A percentile compares a stretch with the other conserved stretches of the same genome.
Evolutionary conservation across 2,797 vertebrate species (phyloP).

Genomic region (Phrynocephalus guinanensis): DNA sequence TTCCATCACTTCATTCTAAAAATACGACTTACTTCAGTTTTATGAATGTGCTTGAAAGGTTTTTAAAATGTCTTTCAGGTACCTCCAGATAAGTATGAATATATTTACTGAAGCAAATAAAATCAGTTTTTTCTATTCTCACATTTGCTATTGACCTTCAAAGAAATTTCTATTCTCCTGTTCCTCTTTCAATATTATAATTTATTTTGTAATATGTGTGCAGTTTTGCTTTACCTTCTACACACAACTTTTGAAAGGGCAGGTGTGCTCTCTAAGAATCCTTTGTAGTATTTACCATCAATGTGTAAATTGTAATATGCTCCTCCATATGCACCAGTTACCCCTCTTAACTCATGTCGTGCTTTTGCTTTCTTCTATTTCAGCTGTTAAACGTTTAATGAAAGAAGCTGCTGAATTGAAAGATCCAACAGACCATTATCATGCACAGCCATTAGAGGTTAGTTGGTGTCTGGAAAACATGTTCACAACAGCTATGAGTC

Average conservation of each 20-base stretch:
- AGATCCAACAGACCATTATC: slow-evolving; percentile 97
- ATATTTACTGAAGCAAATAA: slow-evolving; percentile 39
- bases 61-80: slow-evolving; percentile 32
- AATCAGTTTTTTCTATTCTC: slow-evolving; percentile 30
- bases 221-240: background rate
- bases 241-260: background rate
- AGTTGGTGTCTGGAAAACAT: slow-evolving; percentile 56
- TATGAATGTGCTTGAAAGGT: slow-evolving; percentile 10
- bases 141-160: slow-evolving; percentile 12
- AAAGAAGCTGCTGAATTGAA: slow-evolving; percentile 96
- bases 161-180: background rate
- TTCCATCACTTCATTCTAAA: background rate
- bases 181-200: background rate
- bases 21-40: background rate
- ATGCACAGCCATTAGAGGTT: slow-evolving; percentile 97
- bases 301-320: background rate
- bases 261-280: background rate
- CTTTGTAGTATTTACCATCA: background rate
- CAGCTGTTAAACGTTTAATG: slow-evolving; percentile 98
- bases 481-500: background rate
- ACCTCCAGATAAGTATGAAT: slow-evolving; percentile 1
- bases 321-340: background rate
- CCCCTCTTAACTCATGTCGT: slow-evolving; percentile 17
- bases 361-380: slow-evolving; percentile 43
- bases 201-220: background rate